Conservation (phyloP, 2,113 vertebrate species). For the Lycaon pictus region DNA sequence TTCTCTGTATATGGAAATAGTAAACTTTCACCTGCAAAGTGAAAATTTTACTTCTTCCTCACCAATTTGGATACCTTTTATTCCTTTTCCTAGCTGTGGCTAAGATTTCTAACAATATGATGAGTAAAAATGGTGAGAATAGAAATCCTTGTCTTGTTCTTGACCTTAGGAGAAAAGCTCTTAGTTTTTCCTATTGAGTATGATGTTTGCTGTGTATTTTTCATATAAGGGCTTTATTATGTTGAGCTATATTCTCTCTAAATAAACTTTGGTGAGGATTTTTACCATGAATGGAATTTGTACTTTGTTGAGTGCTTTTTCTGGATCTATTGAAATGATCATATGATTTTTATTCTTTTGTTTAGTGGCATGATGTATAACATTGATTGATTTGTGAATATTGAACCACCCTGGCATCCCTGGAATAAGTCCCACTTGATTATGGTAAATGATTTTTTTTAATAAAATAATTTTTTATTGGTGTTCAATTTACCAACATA, state of each 20-base stretch:
- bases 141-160: not conserved
- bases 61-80: not conserved
- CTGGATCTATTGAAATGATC: not conserved
- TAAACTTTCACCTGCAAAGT: not conserved
- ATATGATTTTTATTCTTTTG: not conserved
- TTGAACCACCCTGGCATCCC: not conserved
- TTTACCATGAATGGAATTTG: not conserved
- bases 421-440: not conserved
- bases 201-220: not conserved
- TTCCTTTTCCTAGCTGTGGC: not conserved
- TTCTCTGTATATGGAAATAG: no score
- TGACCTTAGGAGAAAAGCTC: not conserved
- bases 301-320: not conserved
- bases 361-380: not conserved
- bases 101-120: not conserved
- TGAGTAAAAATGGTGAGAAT: not conserved
- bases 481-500: no score
- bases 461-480: no score
- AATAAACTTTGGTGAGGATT: not conserved
- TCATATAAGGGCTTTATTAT: not conserved
- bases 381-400: not conserved
- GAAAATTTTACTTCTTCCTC: not conserved
- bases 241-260: not conserved
- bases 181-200: not conserved
- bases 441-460: not conserved